Evolutionary conservation across 1,140 invertebrate species (phyloP).

Genomic region (Platyura marginata): DNA sequence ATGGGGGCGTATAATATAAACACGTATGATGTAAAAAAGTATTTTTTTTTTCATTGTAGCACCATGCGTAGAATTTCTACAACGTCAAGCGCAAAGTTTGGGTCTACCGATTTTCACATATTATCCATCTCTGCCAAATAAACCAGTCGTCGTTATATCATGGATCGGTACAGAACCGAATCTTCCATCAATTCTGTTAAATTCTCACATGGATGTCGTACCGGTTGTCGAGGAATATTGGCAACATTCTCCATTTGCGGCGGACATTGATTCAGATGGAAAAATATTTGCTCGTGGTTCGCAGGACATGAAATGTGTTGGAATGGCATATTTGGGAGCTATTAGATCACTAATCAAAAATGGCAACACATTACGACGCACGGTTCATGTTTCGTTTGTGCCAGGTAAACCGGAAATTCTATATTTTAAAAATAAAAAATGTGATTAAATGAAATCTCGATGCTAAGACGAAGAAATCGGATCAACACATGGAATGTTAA

Average conservation of each 20-base stretch:
- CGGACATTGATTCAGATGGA: slow-evolving; percentile 53
- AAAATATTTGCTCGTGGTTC: slow-evolving; percentile 69
- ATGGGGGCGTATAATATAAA: too few species aligned
- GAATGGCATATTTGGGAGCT: slow-evolving; percentile 65
- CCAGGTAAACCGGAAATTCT: slow-evolving; percentile 6
- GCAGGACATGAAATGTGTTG: slow-evolving; percentile 74
- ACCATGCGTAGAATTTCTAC: slow-evolving; percentile 37
- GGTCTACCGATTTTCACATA: slow-evolving; percentile 35
- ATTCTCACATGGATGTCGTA: slow-evolving; percentile 85
- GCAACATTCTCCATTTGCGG: slow-evolving; percentile 64
- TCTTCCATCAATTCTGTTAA: slow-evolving; percentile 53
- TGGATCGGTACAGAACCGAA: slow-evolving; percentile 42
- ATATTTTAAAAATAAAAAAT: not conserved
- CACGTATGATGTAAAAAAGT: too few species aligned
- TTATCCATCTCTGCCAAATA: slow-evolving; percentile 25
- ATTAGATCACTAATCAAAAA: slow-evolving; percentile 40
- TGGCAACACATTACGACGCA: not conserved
- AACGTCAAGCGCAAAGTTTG: slow-evolving; percentile 36
- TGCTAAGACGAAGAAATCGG: slow-evolving; percentile 84
- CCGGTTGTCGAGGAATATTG: slow-evolving; percentile 65
- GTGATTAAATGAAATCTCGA: slow-evolving; percentile 15
- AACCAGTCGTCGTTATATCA: slow-evolving; percentile 59
- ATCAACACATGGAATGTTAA: slow-evolving; percentile 45
- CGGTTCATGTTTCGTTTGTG: slow-evolving; percentile 3
- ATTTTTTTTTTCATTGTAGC: too few species aligned